A percentile compares a stretch with the other conserved stretches of the same genome.
phyloP scores from a whole-genome alignment of 30 jellyfish, hydroid and myxozoan species.

The Nemopilema nomurai region DNA sequence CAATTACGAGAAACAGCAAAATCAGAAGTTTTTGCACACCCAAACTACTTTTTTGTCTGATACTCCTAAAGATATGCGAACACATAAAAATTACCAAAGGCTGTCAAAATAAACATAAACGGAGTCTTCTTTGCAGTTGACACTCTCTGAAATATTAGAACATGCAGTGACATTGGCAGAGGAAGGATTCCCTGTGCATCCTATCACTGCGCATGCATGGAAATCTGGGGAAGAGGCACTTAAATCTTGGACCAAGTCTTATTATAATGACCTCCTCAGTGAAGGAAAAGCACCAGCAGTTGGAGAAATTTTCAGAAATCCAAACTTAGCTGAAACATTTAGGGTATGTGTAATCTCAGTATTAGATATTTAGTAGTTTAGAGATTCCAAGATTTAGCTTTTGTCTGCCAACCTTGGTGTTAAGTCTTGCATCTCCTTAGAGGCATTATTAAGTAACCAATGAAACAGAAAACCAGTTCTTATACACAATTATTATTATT shows the following conservation, averaged over 20 bases:
- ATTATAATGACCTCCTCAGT: constrained; percentile 46
- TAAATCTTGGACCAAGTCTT: constrained; percentile 49
- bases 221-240: constrained; percentile 48
- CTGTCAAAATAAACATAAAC: not conserved
- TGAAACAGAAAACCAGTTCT: too few species aligned
- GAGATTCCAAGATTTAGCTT: not conserved
- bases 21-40: too few species aligned
- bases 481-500: too few species aligned
- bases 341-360: too few species aligned
- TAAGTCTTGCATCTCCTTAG: too few species aligned
- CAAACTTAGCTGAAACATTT: constrained; percentile 68
- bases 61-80: too few species aligned
- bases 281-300: constrained; percentile 77
- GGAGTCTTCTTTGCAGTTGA: constrained; percentile 40
- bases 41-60: too few species aligned
- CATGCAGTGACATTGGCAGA: constrained; percentile 81
- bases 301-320: constrained; percentile 79
- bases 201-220: constrained; percentile 72
- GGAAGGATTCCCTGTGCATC: constrained; percentile 89
- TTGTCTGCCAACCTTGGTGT: too few species aligned
- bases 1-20: too few species aligned
- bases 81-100: too few species aligned
- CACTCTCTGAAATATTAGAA: constrained; percentile 54
- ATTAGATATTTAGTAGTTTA: too few species aligned
- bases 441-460: too few species aligned